phyloP scores from a whole-genome alignment of 2,888 invertebrate genomes.

The Entomobrya multifasciata region DNA sequence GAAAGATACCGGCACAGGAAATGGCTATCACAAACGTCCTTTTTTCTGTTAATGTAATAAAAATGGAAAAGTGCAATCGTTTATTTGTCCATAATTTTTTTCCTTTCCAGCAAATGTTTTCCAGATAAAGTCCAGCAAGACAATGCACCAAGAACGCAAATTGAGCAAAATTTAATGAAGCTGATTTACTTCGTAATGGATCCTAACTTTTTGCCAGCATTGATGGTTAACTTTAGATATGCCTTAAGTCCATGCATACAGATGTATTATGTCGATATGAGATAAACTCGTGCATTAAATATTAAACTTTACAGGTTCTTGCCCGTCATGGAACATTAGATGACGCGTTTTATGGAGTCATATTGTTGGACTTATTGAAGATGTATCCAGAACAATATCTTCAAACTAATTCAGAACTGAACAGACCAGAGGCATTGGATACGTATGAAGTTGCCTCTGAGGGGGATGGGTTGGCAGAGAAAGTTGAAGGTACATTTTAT shows the following conservation, averaged over 20 bases:
- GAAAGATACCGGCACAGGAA: background rate
- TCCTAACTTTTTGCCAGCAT: constrained; percentile 5
- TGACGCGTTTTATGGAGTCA: constrained; percentile 30
- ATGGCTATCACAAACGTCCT: background rate
- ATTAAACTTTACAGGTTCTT: constrained; percentile 13
- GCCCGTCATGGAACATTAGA: constrained; percentile 28
- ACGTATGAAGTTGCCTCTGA: background rate
- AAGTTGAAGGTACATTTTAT: background rate
- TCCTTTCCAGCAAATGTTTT: background rate
- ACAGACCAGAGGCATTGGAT: background rate
- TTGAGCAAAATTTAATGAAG: background rate
- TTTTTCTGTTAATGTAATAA: background rate
- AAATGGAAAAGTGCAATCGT: background rate
- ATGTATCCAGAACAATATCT: constrained; percentile 35
- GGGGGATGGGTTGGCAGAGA: background rate
- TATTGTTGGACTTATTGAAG: constrained; percentile 32
- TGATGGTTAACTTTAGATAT: too few relatives aligned
- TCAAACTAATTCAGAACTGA: background rate
- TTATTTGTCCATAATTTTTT: background rate
- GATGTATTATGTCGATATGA: too few relatives aligned
- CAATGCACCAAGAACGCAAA: background rate
- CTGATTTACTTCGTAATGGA: constrained; percentile 13
- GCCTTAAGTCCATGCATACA: too few relatives aligned
- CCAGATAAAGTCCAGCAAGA: background rate
- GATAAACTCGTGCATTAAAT: too few relatives aligned